Evolutionary conservation across 2,888 invertebrate genomes (phyloP).

Genomic region (Epinotia brunnichana): DNA sequence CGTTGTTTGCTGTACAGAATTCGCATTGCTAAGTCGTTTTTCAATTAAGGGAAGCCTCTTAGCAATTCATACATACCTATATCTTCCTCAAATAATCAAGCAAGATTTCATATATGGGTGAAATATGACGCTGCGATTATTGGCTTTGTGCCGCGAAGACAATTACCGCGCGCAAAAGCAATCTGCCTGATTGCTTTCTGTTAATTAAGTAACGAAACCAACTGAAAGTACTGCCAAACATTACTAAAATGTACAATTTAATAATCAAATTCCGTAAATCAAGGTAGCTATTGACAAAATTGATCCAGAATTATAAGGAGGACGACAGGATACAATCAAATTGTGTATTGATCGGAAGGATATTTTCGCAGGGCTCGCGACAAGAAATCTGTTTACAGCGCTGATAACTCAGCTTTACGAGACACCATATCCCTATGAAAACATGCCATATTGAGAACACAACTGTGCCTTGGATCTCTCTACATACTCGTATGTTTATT

Average conservation of each 20-base stretch:
- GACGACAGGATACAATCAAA: constrained; percentile 38
- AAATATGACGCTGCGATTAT: constrained; percentile 34
- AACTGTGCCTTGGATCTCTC: not conserved
- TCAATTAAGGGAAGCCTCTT: not conserved
- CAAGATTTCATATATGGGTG: constrained; percentile 10
- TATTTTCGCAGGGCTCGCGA: constrained; percentile 29
- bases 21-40: not conserved
- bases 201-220: constrained; percentile 18
- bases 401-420: constrained; percentile 15
- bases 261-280: constrained; percentile 19
- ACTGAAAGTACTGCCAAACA: not conserved
- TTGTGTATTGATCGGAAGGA: constrained; percentile 33
- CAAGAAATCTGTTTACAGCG: constrained; percentile 25
- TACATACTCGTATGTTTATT: not conserved
- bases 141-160: constrained; percentile 29
- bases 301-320: constrained; percentile 28
- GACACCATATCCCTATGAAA: not conserved
- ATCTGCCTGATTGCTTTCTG: constrained; percentile 30
- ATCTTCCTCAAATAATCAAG: not conserved
- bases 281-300: constrained; percentile 28
- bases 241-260: not conserved
- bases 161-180: constrained; percentile 34
- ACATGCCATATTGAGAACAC: not conserved
- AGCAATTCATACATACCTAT: not conserved
- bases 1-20: not conserved